These are phyloP conservation scores for Telenomus remus DNA, from an alignment of 1,140 invertebrate species.

Conservation along the genomic window DNA sequence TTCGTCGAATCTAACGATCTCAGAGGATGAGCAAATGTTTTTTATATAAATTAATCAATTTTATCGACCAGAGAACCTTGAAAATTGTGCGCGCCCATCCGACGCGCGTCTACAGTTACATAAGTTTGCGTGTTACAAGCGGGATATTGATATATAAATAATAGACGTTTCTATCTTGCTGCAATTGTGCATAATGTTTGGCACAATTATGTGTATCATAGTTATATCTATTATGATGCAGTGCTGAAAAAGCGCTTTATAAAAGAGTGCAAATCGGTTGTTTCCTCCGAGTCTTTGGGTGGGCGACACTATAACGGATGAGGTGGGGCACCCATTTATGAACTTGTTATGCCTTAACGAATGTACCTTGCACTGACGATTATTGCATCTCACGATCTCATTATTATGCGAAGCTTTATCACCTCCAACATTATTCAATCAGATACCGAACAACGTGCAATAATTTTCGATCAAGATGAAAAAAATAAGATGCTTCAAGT, in stretches of 20 bases:
- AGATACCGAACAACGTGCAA: conserved; percentile 21
- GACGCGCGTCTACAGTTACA: conserved; percentile 19
- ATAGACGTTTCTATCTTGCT: conserved; percentile 47
- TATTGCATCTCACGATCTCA: conserved; percentile 50
- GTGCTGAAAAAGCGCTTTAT: conserved; percentile 39
- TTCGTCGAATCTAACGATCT: no score
- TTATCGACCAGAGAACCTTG: conserved; percentile 33
- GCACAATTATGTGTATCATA: conserved; percentile 23
- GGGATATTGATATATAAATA: conserved; percentile 29
- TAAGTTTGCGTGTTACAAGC: conserved; percentile 20
- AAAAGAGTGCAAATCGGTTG: conserved; percentile 64
- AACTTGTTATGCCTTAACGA: conserved; percentile 65
- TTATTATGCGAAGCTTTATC: conserved; percentile 43
- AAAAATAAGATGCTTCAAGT: neutral
- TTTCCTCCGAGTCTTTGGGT: conserved; percentile 62
- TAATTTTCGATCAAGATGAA: conserved; percentile 9
- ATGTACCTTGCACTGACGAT: conserved; percentile 49
- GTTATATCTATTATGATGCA: conserved; percentile 50
- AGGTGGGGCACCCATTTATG: conserved; percentile 69
- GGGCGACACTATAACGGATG: conserved; percentile 66
- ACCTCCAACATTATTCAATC: conserved; percentile 33
- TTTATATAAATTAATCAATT: conserved; percentile 37
- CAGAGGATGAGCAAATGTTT: conserved; percentile 12
- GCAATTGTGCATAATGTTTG: conserved; percentile 60
- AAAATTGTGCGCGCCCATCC: conserved; percentile 45